Evolutionary conservation across 2,113 vertebrate species (phyloP), one percentile per base, ranked within the genome.

Genomic region (Atherinomorus stipes): DNA sequence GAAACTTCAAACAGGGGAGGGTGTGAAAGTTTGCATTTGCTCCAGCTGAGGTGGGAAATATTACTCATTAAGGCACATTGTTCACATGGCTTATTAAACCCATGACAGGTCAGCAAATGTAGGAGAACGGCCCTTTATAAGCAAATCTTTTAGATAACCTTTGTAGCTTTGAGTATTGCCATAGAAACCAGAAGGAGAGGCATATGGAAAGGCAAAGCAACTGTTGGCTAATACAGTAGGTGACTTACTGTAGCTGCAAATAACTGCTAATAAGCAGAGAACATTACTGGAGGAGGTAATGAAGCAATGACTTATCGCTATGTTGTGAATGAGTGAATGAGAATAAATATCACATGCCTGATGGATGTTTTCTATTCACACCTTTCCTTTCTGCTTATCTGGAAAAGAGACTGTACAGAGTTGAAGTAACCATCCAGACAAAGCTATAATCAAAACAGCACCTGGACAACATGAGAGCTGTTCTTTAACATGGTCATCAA

Each of bases 51-150:
- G 61, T 68, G 69, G 25, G 42, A 59, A 59, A 61, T 61, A 21
- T 78, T 76, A n/a, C 54, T 68, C 44, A 54, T 76, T 58, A 58
- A 73, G 51, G 60, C 52, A 64, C 25, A 63, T 72, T 78, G 72
- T 78, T 45, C 62, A 60, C n/a, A 47, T 31, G 38, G 54, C 28
- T 79, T 61, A 58, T 76, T 80, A 66, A 84, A 69, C 11, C 26
- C 12, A 50, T 67, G 63, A 31, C 68, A 65, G 57, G 61, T 65
- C 45, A 53, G 42, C 60, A 82, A 44, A 76, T 57, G n/a, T 25
- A 18, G 26, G 11, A 49, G 16, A 34, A 53, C 1, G 13, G 19
- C 60, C 54, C 42, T 60, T 56, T 51, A 64, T 60, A 7, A 49
- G 64, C 18, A 44, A 23, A 59, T 42, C n/a, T 67, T 37, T 23